A percentile compares a stretch with the other conserved stretches of the same genome.
Evolutionary conservation across 2,888 invertebrate species (phyloP).

Genomic region (Pycnomerus fuliginosus): DNA sequence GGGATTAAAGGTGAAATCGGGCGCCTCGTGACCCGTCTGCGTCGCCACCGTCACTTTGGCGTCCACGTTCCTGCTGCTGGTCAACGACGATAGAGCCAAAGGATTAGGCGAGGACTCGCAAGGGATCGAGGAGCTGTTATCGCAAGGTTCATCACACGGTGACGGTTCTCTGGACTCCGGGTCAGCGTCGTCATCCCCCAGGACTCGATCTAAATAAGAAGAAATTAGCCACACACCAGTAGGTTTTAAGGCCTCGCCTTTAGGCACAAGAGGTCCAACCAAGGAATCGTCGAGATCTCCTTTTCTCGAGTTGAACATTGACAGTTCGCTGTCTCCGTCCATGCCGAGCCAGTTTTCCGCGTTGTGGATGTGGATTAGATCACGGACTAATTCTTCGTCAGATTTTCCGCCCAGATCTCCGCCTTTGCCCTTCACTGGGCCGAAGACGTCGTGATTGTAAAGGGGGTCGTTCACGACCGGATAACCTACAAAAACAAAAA

Average conservation of each 20-base stretch:
- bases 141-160: constrained; percentile 62
- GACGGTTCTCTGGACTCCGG: constrained; percentile 70
- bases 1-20: constrained; percentile 65
- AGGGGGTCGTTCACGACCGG: constrained; percentile 97
- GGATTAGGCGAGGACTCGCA: constrained; percentile 44
- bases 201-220: constrained; percentile 46
- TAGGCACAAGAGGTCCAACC: constrained; percentile 47
- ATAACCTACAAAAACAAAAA: no score
- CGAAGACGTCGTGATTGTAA: constrained; percentile 96
- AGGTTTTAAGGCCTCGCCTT: constrained; percentile 39
- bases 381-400: constrained; percentile 84
- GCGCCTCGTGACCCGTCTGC: constrained; percentile 79
- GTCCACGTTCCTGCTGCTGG: constrained; percentile 50
- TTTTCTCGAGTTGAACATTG: constrained; percentile 73
- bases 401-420: constrained; percentile 86
- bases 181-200: constrained; percentile 65
- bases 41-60: constrained; percentile 75
- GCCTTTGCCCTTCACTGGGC: constrained; percentile 86
- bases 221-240: neutral
- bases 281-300: constrained; percentile 51
- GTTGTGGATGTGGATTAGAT: constrained; percentile 89
- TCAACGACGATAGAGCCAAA: constrained; percentile 41
- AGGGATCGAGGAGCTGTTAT: constrained; percentile 49
- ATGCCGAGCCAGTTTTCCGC: constrained; percentile 93
- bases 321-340: constrained; percentile 83